Percentiles rank a stretch among this genome's conserved stretches.
These are phyloP conservation scores for Phoxinus dragarum DNA, from an alignment of 2,797 vertebrate genomes.

Conservation along the genomic window DNA sequence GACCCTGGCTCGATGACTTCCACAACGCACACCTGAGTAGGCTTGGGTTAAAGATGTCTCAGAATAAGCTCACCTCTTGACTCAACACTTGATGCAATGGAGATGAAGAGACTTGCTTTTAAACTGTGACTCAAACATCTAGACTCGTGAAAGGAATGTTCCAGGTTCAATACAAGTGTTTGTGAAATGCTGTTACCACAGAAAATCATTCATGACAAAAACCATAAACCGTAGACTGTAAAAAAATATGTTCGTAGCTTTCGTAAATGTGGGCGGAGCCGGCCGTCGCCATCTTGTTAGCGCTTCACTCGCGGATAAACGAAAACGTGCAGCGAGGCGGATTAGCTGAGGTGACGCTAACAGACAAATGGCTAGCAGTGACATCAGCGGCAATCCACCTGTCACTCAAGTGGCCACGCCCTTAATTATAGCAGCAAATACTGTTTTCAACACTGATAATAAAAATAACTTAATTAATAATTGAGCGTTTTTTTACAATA, in stretches of 20 bases:
- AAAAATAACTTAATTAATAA: neutral
- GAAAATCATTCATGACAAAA: neutral
- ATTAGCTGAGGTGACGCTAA: too few species aligned
- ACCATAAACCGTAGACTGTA: too few species aligned
- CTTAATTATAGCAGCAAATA: neutral
- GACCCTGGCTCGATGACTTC: neutral
- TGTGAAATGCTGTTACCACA: neutral
- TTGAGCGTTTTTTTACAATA: neutral
- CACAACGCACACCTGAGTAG: neutral
- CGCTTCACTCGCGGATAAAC: too few species aligned
- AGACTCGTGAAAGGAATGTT: neutral
- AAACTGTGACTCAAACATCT: slow-evolving; percentile 25
- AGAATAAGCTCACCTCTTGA: neutral
- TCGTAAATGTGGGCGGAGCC: too few species aligned
- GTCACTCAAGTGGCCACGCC: too few species aligned
- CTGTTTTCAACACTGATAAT: neutral
- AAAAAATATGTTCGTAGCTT: too few species aligned
- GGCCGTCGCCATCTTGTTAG: too few species aligned
- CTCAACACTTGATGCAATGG: neutral
- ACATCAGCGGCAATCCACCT: too few species aligned
- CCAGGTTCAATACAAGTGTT: neutral
- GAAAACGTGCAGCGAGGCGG: too few species aligned
- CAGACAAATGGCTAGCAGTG: too few species aligned
- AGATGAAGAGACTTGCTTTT: neutral
- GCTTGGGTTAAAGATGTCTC: neutral